phyloP scores from a whole-genome alignment of 1,140 invertebrate species.

The Trichonephila clavipes region DNA sequence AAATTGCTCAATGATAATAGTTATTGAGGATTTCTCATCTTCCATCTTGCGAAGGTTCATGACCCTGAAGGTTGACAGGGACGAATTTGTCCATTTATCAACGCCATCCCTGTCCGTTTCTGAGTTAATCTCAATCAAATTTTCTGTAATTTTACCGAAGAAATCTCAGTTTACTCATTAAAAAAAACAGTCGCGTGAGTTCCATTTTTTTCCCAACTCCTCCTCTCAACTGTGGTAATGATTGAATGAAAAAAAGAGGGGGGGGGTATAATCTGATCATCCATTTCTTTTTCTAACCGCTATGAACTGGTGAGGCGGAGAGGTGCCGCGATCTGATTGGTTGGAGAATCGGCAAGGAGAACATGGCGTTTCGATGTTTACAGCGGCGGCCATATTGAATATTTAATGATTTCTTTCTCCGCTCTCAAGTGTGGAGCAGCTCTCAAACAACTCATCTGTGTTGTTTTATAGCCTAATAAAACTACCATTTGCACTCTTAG shows the following conservation, averaged over 20 bases:
- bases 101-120: constrained; percentile 32
- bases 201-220: background rate
- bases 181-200: constrained; percentile 20
- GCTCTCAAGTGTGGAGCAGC: background rate
- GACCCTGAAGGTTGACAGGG: constrained; percentile 44
- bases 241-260: background rate
- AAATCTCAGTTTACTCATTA: constrained; percentile 48
- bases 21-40: constrained; percentile 56
- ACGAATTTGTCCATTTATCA: constrained; percentile 54
- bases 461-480: constrained; percentile 76
- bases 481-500: constrained; percentile 67
- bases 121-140: constrained; percentile 52
- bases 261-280: background rate
- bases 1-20: constrained; percentile 73
- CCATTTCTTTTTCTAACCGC: constrained; percentile 15
- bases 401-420: constrained; percentile 70
- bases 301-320: constrained; percentile 40
- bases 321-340: constrained; percentile 54
- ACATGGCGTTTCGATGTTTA: constrained; percentile 60
- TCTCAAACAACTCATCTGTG: background rate
- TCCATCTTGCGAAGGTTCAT: constrained; percentile 34
- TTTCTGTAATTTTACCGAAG: constrained; percentile 56
- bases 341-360: background rate
- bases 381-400: constrained; percentile 68
- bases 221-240: background rate